Base-by-base conservation (phyloP, 1,140 invertebrate species). In the Eupristina koningsbergeri region DNA sequence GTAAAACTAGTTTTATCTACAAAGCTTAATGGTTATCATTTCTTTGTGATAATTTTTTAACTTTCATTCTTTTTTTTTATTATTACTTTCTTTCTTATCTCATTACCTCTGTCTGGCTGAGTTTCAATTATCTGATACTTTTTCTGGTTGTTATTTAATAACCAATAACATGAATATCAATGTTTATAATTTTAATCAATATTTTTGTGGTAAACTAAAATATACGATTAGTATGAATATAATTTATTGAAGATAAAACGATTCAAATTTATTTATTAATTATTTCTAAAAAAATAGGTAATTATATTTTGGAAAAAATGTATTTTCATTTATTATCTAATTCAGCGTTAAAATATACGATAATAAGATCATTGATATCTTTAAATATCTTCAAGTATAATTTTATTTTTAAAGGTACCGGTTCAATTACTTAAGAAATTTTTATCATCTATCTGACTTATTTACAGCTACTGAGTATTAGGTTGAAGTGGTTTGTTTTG, bases 361-460 rank as follows among this genome's bases (percentile, higher is more conserved):
- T n/a, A n/a, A 29, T 29, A 34, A 64, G 61, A 34, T 34, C 31
- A 34, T 9, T 34, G 1, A 15, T 64, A 64, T 64, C 61, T 29
- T 64, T 61, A 34, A 64, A 64, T 64, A 64, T 34, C 31, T 34
- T 64, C 26, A 9, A 64, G 61, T 64, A 64, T 13, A 64, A 34
- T 64, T 64, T 64, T 64, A 64, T 64, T 8, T 64, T 64, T 11
- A 64, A 64, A 29, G 34, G 29, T 34, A 5, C 3, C n/a, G 8
- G 29, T 64, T 22, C 61, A 64, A 64, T 64, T 64, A 64, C 61
- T 64, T 64, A 64, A 64, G 29, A 64, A 64, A 64, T 29, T 64
- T 64, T 64, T 64, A 64, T 64, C 58, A 64, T 31, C 61, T 29
- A 64, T 64, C 29, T 64, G 61, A 34, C 13, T 64, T 34, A 34